Conservation (phyloP, 2,113 vertebrate genomes). For the Notothenia rossii region DNA sequence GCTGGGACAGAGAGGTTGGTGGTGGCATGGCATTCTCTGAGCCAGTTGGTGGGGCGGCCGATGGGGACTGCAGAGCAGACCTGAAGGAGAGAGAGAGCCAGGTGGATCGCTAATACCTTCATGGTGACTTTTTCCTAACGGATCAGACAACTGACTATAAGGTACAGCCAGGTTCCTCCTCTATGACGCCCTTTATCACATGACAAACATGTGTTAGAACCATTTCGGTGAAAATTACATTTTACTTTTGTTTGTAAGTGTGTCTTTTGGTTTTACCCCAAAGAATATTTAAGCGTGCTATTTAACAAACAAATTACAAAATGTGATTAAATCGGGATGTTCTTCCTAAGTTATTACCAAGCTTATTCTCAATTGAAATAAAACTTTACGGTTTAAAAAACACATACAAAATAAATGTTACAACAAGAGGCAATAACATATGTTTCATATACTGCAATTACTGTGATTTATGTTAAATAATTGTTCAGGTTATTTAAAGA, state of each 20-base stretch:
- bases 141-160: background rate
- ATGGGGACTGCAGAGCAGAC: conserved; percentile 51
- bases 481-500: too few relatives aligned
- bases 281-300: too few relatives aligned
- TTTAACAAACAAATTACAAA: too few relatives aligned
- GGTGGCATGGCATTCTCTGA: conserved; percentile 80
- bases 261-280: background rate
- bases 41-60: conserved; percentile 71
- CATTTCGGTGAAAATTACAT: background rate
- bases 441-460: too few relatives aligned
- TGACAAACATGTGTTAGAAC: conserved; percentile 7
- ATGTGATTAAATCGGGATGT: too few relatives aligned
- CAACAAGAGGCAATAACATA: too few relatives aligned
- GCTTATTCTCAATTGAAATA: background rate
- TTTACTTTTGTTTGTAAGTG: conserved; percentile 15
- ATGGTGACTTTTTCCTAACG: conserved; percentile 49
- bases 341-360: background rate
- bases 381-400: too few relatives aligned
- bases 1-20: conserved; percentile 75
- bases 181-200: conserved; percentile 10
- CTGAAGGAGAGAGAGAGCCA: conserved; percentile 54
- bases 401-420: too few relatives aligned
- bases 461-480: too few relatives aligned
- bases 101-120: conserved; percentile 27
- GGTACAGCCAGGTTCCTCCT: conserved; percentile 14